phyloP scores from a whole-genome alignment of 2,113 vertebrate genomes.

The Guaruba guarouba region DNA sequence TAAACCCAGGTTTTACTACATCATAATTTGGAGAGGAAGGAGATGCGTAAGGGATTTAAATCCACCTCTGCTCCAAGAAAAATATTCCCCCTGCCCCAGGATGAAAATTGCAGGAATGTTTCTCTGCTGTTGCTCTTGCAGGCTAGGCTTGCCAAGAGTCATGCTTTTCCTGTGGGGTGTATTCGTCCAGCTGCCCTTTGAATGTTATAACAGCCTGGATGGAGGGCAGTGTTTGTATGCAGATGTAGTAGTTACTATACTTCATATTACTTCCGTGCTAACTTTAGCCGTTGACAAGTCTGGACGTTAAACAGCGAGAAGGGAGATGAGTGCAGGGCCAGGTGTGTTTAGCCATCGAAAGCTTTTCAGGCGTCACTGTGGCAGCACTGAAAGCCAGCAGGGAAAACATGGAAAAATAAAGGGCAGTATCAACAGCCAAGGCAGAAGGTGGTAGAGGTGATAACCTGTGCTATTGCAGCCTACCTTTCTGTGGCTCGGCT shows the following conservation, averaged over 20 bases:
- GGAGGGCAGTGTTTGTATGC: not conserved
- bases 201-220: not conserved
- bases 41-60: not conserved
- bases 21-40: not conserved
- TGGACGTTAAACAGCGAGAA: not conserved
- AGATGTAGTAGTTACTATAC: not conserved
- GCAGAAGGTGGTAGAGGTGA: not conserved
- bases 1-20: not conserved
- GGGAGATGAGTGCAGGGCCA: not conserved
- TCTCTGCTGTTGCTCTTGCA: not conserved
- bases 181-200: not conserved
- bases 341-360: not conserved
- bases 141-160: not conserved
- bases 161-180: rapidly evolving
- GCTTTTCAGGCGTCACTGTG: not conserved
- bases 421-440: not conserved
- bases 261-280: not conserved
- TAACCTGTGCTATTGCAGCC: not conserved
- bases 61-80: not conserved
- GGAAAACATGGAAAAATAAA: not conserved
- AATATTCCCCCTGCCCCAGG: not conserved
- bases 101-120: not conserved
- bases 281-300: not conserved
- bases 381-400: not conserved
- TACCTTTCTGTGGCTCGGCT: not conserved